Conservation (phyloP, 2,888 invertebrate genomes). For the Iselma pallidipennis region DNA sequence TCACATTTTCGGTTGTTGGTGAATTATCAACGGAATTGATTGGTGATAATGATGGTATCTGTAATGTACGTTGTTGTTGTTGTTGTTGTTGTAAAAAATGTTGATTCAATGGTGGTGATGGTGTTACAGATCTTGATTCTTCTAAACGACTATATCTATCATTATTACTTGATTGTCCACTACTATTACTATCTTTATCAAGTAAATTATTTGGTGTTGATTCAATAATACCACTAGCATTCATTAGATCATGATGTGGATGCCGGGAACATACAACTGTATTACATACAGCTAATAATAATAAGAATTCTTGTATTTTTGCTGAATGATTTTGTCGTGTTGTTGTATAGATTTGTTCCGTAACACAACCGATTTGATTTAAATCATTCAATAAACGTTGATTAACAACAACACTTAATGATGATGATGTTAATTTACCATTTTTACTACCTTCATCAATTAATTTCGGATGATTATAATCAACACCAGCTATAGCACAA, state of each 20-base stretch:
- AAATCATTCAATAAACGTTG: constrained; percentile 60
- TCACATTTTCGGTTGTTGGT: constrained; percentile 55
- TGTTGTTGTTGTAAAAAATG: constrained; percentile 49
- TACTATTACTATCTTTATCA: constrained; percentile 2
- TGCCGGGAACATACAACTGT: constrained; percentile 92
- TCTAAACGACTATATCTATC: constrained; percentile 71
- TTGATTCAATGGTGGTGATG: constrained; percentile 64
- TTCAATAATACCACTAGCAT: constrained; percentile 68
- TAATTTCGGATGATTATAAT: constrained; percentile 83
- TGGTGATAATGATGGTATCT: constrained; percentile 59
- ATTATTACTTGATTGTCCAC: constrained; percentile 27
- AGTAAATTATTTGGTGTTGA: constrained; percentile 40
- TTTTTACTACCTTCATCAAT: constrained; percentile 61
- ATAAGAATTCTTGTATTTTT: constrained; percentile 83
- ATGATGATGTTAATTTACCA: constrained; percentile 54
- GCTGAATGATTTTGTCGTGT: constrained; percentile 63
- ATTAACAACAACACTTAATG: constrained; percentile 59
- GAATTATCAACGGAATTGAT: constrained; percentile 63
- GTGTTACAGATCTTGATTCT: constrained; percentile 74
- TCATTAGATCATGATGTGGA: constrained; percentile 76
- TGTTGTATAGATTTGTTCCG: constrained; percentile 40
- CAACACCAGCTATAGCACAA: constrained; percentile 86
- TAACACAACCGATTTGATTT: constrained; percentile 42
- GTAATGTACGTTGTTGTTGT: constrained; percentile 45
- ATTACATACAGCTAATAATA: constrained; percentile 92